A percentile compares a stretch with the other conserved stretches of the same genome.
These are phyloP conservation scores for Gouania willdenowi DNA, from an alignment of 2,797 vertebrate genomes.

Conservation along the genomic window DNA sequence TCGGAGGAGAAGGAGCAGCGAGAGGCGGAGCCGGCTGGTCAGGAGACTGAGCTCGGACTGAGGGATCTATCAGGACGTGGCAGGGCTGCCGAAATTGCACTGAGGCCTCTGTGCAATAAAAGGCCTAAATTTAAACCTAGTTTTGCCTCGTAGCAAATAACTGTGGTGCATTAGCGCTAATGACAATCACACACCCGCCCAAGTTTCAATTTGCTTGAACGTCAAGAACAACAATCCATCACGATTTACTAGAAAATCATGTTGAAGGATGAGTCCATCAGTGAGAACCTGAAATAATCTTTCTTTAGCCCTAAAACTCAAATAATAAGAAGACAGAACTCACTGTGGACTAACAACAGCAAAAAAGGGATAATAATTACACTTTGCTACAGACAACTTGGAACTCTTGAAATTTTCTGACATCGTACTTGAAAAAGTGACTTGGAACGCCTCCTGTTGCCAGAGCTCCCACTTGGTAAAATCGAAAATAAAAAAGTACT, in stretches of 20 bases:
- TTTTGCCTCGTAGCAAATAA: conserved; percentile 36
- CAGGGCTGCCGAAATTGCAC: conserved; percentile 47
- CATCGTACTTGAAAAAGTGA: too few species aligned
- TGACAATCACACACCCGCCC: conserved; percentile 17
- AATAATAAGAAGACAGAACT: too few species aligned
- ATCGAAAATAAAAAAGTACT: too few species aligned
- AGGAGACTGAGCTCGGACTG: conserved; percentile 16
- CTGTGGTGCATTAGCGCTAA: conserved; percentile 30
- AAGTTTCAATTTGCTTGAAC: conserved; percentile 5
- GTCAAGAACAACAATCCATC: background rate
- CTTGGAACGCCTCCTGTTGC: too few species aligned
- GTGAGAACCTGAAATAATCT: conserved; percentile 1
- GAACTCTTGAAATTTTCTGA: too few species aligned
- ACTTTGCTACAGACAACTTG: too few species aligned
- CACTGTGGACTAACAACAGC: conserved; percentile 16
- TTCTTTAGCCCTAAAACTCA: too few species aligned
- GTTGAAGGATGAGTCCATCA: background rate
- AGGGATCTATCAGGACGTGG: conserved; percentile 35
- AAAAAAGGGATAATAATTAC: too few species aligned
- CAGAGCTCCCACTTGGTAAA: too few species aligned
- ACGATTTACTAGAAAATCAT: conserved; percentile 1
- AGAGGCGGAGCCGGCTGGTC: conserved; percentile 22
- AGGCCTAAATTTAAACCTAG: conserved; percentile 34
- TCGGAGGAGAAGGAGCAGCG: conserved; percentile 35
- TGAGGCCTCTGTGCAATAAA: conserved; percentile 61